Conservation (phyloP, 2,797 vertebrate genomes). For the Sebastes nivosus region DNA sequence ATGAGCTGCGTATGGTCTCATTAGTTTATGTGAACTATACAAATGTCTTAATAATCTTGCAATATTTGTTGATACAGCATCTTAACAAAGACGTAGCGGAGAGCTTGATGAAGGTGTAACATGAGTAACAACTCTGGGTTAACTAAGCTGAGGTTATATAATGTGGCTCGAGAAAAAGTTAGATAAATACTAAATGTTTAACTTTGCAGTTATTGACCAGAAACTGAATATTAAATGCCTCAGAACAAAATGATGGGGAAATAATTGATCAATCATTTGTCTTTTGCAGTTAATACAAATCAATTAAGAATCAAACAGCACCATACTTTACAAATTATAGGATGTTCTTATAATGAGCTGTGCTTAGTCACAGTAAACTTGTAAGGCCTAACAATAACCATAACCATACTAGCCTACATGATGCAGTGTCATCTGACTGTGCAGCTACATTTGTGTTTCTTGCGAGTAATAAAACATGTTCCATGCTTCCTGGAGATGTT, state of each 20-base stretch:
- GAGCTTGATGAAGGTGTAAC: not conserved
- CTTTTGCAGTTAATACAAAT: not conserved
- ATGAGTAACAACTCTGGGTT: not conserved
- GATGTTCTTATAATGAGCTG: not conserved
- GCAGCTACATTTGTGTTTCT: not conserved
- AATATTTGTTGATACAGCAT: not conserved
- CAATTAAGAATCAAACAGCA: not conserved
- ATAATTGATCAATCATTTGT: not conserved
- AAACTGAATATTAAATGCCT: not conserved
- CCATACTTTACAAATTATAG: not conserved
- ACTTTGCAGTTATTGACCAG: not conserved
- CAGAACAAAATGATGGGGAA: not conserved
- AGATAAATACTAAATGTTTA: not conserved
- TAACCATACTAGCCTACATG: not conserved
- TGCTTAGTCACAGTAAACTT: not conserved
- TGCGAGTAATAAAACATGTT: not conserved
- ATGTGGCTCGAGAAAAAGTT: not conserved
- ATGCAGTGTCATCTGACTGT: not conserved
- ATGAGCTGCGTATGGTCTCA: not conserved
- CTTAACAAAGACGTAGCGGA: not conserved
- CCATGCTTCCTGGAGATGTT: not conserved
- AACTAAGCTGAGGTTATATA: not conserved
- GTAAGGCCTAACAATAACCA: not conserved
- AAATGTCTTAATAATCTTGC: not conserved
- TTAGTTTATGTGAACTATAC: not conserved